Conservation (phyloP, 2,797 vertebrate genomes). For the Hippocampus kuda region DNA sequence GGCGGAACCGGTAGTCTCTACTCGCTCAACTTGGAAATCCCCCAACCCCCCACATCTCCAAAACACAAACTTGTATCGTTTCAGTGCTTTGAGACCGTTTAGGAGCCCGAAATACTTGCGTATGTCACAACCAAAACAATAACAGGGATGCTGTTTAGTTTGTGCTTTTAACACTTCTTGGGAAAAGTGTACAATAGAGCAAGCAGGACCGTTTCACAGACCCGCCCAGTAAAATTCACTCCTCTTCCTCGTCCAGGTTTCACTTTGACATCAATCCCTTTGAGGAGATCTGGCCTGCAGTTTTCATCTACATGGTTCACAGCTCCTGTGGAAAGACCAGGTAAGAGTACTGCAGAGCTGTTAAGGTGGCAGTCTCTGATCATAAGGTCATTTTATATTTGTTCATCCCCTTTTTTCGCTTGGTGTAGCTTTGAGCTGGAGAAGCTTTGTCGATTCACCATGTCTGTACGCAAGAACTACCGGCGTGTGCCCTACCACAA, state of each 20-base stretch:
- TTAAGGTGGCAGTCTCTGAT: background rate
- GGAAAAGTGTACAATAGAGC: too few relatives aligned
- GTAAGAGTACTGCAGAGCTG: slow-evolving; percentile 50
- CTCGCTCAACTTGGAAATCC: too few relatives aligned
- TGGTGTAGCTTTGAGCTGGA: slow-evolving; percentile 87
- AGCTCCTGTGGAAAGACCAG: slow-evolving; percentile 88
- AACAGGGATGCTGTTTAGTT: too few relatives aligned
- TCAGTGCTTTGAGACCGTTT: too few relatives aligned
- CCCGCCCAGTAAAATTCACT: background rate
- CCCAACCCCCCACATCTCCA: too few relatives aligned
- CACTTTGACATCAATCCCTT: slow-evolving; percentile 95
- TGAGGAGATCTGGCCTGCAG: slow-evolving; percentile 93
- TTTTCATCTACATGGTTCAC: slow-evolving; percentile 96
- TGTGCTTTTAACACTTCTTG: too few relatives aligned
- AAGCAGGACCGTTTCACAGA: background rate
- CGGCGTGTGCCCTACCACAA: slow-evolving; percentile 97
- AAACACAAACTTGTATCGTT: too few relatives aligned
- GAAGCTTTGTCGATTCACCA: slow-evolving; percentile 94
- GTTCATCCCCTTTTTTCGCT: background rate
- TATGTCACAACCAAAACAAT: too few relatives aligned
- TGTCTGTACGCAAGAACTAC: slow-evolving; percentile 98
- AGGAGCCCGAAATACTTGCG: too few relatives aligned
- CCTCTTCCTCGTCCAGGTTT: slow-evolving; percentile 67
- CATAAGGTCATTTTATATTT: background rate
- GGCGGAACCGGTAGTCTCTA: too few relatives aligned